Base-by-base conservation (phyloP, 2,888 invertebrate genomes). In the Agonopterix heracliana region DNA sequence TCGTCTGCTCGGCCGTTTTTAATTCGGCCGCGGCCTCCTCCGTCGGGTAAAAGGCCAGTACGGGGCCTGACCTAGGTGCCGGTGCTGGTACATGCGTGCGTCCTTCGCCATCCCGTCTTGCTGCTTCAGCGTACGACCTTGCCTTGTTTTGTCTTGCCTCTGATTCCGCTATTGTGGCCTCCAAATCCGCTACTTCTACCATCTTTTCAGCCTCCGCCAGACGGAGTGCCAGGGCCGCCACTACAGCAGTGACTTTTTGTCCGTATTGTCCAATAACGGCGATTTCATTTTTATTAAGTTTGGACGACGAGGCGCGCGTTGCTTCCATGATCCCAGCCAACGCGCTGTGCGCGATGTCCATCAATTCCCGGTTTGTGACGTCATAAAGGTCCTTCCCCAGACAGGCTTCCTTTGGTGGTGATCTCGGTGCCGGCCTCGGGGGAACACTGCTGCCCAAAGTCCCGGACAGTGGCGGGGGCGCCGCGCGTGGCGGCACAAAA, bases 281-380 rank as follows among this genome's bases (percentile, higher is more conserved):
- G 1, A 36, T 36, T 3, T 36, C 36, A 9, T 1, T 10, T 3
- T 36, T 36, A 3, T 36, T 36, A 2, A 36, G 36, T n/a, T n/a
- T 9, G 36, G 36, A 36, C 9, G 36, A 10, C n/a, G 36, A 36
- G 36, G 9, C 9, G 2, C 36, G 36, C 2, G 36, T 36, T 1
- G 36, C 36, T 3, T 36, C 36, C 36, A 36, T 36, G 1, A 36
- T 36, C 85, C 78, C 36, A 2, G 36, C 77, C 77, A 69, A 70
- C 69, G 73, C 72, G 67, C 64, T 61, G 64, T 64, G 60, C 71
- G 71, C 71, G 14, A 14, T 14, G 14, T 14, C 14, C 14, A 14
- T 14, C 14, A 14, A 2, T 2, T 14, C 2, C 14, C 2, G 14
- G 14, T 14, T 14, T 14, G 1, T 1, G 14, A 14, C 2, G 14